Evolutionary conservation across 2,888 invertebrate genomes (phyloP).

Genomic region (Plutella xylostella): DNA sequence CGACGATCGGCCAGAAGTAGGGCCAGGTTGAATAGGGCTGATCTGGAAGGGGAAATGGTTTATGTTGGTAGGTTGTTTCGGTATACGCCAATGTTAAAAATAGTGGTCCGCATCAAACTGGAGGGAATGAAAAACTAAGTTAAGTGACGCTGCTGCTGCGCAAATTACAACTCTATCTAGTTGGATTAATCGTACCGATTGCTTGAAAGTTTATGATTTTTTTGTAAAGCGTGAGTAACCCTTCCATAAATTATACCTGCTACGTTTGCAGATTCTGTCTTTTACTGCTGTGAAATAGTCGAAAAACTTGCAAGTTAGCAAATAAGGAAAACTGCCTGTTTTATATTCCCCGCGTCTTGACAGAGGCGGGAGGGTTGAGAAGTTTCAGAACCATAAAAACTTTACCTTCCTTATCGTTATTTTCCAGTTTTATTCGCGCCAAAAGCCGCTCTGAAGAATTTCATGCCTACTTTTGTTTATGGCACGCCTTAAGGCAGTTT

Average conservation of each 20-base stretch:
- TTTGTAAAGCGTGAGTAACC: no score
- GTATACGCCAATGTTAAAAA: no score
- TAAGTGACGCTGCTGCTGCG: no score
- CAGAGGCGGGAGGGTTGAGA: not conserved
- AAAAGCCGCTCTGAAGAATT: not conserved
- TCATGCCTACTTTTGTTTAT: not conserved
- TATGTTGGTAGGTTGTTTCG: no score
- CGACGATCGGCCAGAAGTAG: conserved; percentile 89
- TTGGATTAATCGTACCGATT: no score
- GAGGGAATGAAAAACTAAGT: no score
- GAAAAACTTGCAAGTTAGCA: not conserved
- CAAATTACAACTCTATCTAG: no score
- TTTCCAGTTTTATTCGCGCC: conserved; percentile 2
- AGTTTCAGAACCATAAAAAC: conserved; percentile 1
- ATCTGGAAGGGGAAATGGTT: conserved; percentile 52
- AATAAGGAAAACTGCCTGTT: not conserved
- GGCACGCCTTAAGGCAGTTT: not conserved
- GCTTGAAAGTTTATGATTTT: no score
- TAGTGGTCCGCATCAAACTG: no score
- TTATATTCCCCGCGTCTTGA: not conserved
- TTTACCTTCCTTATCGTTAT: not conserved
- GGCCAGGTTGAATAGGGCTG: conserved; percentile 95
- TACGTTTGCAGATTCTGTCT: no score
- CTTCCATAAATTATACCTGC: no score
- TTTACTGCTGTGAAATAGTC: no score